These are phyloP conservation scores for Colossoma macropomum DNA, from an alignment of 2,113 vertebrate genomes.

Conservation along the genomic window DNA sequence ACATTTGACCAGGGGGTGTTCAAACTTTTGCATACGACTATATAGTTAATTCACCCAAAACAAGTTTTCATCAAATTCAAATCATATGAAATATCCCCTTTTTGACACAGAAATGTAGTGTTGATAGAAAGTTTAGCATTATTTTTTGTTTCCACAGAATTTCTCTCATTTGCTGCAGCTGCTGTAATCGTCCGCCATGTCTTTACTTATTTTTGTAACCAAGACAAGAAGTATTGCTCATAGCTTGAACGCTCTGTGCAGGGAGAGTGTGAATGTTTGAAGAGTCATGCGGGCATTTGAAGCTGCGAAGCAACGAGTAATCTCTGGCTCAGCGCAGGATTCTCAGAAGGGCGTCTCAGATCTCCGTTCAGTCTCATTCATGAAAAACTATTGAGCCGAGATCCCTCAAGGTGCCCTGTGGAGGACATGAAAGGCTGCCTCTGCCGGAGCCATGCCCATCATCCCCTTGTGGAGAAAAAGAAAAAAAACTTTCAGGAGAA, in stretches of 20 bases:
- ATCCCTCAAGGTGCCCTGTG: slow-evolving; percentile 9
- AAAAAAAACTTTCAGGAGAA: not conserved
- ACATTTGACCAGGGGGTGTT: no score
- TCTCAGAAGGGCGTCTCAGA: slow-evolving; percentile 35
- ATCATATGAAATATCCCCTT: no score
- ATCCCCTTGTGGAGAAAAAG: not conserved
- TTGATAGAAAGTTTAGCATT: no score
- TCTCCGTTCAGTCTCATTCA: slow-evolving; percentile 21
- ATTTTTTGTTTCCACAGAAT: no score
- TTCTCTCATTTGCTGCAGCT: no score
- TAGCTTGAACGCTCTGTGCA: not conserved
- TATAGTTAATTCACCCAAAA: no score
- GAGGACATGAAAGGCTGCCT: slow-evolving; percentile 21
- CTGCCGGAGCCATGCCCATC: not conserved
- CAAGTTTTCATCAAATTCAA: no score
- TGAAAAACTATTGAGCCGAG: slow-evolving; percentile 7
- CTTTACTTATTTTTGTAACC: no score
- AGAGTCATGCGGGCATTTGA: slow-evolving; percentile 1
- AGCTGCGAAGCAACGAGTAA: not conserved
- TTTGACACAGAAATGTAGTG: no score
- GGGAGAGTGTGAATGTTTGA: not conserved
- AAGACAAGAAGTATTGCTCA: no score
- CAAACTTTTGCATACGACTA: no score
- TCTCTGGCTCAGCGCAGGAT: slow-evolving; percentile 1
- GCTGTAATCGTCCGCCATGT: no score